phyloP scores from a whole-genome alignment of 2,888 invertebrate species.

The Zaprionus lineosus region DNA sequence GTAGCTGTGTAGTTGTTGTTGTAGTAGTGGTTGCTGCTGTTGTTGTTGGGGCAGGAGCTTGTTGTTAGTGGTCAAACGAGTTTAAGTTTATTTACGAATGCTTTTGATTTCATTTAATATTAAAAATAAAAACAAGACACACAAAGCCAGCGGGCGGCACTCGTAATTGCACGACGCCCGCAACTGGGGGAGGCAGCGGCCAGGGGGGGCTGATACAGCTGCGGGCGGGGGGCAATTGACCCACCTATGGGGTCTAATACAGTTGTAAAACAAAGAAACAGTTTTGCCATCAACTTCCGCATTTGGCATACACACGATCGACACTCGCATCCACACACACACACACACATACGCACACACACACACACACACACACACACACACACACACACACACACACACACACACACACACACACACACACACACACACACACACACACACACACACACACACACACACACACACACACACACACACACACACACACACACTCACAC shows the following conservation, averaged over 20 bases:
- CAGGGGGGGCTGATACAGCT: conserved; percentile 15
- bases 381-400: too few species aligned
- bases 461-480: too few species aligned
- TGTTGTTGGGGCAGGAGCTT: not conserved
- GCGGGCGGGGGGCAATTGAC: conserved; percentile 13
- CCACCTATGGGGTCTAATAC: conserved; percentile 60
- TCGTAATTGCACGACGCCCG: conserved; percentile 70
- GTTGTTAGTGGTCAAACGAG: conserved; percentile 68
- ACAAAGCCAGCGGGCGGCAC: conserved; percentile 70
- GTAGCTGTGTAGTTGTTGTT: conserved; percentile 28
- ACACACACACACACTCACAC: too few species aligned
- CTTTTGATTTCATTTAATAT: conserved; percentile 75
- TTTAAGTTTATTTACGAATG: conserved; percentile 76
- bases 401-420: too few species aligned
- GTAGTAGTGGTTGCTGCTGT: not conserved
- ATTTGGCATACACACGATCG: conserved; percentile 43
- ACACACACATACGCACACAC: too few species aligned
- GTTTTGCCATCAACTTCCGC: conserved; percentile 53
- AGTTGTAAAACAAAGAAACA: conserved; percentile 72
- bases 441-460: too few species aligned
- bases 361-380: too few species aligned
- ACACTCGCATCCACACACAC: not conserved
- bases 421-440: too few species aligned
- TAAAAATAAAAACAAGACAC: conserved; percentile 43
- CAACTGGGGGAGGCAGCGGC: conserved; percentile 23